Evolutionary conservation across 2,113 vertebrate species (phyloP).

Genomic region (Erinaceus europaeus): DNA sequence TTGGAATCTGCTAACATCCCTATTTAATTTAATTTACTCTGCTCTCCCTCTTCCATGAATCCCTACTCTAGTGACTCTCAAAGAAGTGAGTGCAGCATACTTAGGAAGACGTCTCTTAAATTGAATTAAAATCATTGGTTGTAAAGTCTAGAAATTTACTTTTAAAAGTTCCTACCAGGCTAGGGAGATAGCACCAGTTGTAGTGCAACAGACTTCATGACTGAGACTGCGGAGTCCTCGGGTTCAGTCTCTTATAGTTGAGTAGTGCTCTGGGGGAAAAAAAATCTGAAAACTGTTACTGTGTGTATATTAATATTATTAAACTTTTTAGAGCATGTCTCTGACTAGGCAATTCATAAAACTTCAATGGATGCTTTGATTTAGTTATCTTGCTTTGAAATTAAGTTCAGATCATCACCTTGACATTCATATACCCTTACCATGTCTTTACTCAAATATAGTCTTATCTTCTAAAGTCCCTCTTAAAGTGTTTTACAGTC

Average conservation of each 20-base stretch:
- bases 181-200: no score
- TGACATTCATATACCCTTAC: background rate
- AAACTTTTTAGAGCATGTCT: background rate
- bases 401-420: slow-evolving; percentile 22
- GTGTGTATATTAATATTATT: background rate
- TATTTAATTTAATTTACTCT: background rate
- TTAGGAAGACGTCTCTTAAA: background rate
- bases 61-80: background rate
- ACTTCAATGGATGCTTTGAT: background rate
- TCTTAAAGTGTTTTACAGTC: slow-evolving; percentile 5
- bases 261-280: no score
- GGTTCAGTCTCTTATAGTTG: no score
- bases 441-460: background rate
- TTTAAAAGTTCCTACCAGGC: background rate
- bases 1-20: background rate
- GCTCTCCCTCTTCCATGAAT: background rate
- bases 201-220: no score
- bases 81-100: background rate
- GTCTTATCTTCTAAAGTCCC: background rate
- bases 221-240: no score
- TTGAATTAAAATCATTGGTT: slow-evolving; percentile 17
- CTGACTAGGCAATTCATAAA: background rate
- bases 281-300: background rate
- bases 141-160: background rate
- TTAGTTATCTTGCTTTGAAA: slow-evolving; percentile 39